Evolutionary conservation across 2,113 vertebrate species (phyloP), one percentile per base, ranked within the genome.

Genomic region (Esox niger): DNA sequence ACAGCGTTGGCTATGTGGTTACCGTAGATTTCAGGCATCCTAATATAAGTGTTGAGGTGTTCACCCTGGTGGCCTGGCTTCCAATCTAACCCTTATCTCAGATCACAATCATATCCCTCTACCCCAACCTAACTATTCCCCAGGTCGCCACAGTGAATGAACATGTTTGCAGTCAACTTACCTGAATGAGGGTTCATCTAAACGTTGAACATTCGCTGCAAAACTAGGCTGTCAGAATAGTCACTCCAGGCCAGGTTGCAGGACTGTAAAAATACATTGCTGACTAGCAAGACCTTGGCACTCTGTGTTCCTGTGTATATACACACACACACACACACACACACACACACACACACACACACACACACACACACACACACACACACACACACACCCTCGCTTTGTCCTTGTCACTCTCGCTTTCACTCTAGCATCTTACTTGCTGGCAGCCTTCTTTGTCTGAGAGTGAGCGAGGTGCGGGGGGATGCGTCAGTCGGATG

Each of bases 301-400:
- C 47, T 15, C 20, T 52, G 47, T 52, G 13, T n/a, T 2, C n/a
- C 6, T 7, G 6, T 52, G n/a, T 9, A 23, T 2, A 23, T 6
- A 52, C 46, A 49, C 46, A 49, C 46, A 47, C 46, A 47, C 46
- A 47, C 46, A 47, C 46, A 47, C 46, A 47, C 46, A 47, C 46
- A 47, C 46, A 47, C 46, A 49, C 46, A n/a, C 46, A 49, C 6
- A 52, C 47, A 11, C 11, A 52, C 10, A 52, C 5, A 20, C 47
- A 1, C 6, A 9, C 46, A n/a, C 46, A 49, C 47, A 49, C 47
- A 21, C 10, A 5, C 47, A 52, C 47, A 52, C 47, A 21, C 47
- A 49, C 2, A 49, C 47, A 49, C 47, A 21, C n/a, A 49, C 20
- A 49, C 4, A 49, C 7, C 1, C n/a, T 52, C 15, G n/a, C 47